Percentiles rank a stretch among this genome's conserved stretches.
Conservation (phyloP, 2,888 invertebrate genomes). For the Mechanitis mazaeus region DNA sequence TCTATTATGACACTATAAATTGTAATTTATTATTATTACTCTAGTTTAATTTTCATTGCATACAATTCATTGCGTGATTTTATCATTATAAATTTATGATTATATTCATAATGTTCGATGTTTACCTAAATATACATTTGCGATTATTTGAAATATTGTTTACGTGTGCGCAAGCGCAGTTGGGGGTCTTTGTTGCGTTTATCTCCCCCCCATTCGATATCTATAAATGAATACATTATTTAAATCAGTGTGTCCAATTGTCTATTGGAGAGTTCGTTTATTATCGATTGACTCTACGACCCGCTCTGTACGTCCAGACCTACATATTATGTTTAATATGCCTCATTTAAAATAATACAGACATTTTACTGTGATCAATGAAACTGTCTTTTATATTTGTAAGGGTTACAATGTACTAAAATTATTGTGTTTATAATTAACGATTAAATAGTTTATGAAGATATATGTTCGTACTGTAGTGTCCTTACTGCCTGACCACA, state of each 20-base stretch:
- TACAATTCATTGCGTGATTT: slow-evolving; percentile 6
- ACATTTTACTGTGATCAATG: background rate
- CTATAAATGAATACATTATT: slow-evolving; percentile 8
- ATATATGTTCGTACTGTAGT: no score
- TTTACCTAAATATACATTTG: background rate
- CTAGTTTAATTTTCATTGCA: background rate
- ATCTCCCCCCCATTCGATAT: background rate
- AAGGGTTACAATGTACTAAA: no score
- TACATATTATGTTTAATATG: slow-evolving; percentile 3
- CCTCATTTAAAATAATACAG: slow-evolving; percentile 9
- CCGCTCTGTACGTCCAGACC: slow-evolving; percentile 3
- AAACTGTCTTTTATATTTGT: no score
- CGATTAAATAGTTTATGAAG: no score
- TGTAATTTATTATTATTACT: slow-evolving; percentile 8
- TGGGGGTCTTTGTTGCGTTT: background rate
- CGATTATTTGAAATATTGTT: background rate
- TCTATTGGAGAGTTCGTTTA: slow-evolving; percentile 10
- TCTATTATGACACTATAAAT: slow-evolving; percentile 14
- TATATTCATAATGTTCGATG: background rate
- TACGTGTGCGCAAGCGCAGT: slow-evolving; percentile 7
- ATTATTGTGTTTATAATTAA: no score
- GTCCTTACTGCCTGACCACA: no score
- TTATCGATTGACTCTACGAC: slow-evolving; percentile 11
- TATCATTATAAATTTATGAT: background rate
- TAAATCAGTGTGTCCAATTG: slow-evolving; percentile 12